Evolutionary conservation across 2,113 vertebrate genomes (phyloP).

Genomic region (Engystomops pustulosus): DNA sequence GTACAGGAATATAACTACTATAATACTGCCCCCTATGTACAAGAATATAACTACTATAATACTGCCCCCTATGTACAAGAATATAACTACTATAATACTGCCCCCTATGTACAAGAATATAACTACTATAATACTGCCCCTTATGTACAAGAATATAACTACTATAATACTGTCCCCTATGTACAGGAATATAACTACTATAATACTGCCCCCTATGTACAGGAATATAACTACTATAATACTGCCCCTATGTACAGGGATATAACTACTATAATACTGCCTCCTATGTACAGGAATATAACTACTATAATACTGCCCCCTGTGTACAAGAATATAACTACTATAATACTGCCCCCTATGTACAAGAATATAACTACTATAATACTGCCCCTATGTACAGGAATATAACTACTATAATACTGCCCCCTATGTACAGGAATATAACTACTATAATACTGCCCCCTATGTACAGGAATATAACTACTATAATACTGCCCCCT

Average conservation of each 20-base stretch:
- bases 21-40: background rate
- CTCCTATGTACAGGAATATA: background rate
- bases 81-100: background rate
- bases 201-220: background rate
- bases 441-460: background rate
- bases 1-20: background rate
- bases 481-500: conserved; percentile 16
- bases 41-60: background rate
- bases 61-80: background rate
- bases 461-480: too few species aligned
- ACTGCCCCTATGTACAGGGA: background rate
- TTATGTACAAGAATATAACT: background rate
- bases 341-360: too few species aligned
- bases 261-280: conserved; percentile 6
- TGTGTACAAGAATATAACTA: background rate
- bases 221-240: conserved; percentile 14
- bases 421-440: too few species aligned
- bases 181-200: background rate
- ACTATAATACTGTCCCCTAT: conserved; percentile 5
- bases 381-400: background rate
- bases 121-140: conserved; percentile 6
- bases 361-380: conserved; percentile 5
- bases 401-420: background rate
- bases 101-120: background rate
- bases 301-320: conserved; percentile 13